Evolutionary conservation across 2,888 invertebrate species (phyloP).

Genomic region (Zonitis immaculata): DNA sequence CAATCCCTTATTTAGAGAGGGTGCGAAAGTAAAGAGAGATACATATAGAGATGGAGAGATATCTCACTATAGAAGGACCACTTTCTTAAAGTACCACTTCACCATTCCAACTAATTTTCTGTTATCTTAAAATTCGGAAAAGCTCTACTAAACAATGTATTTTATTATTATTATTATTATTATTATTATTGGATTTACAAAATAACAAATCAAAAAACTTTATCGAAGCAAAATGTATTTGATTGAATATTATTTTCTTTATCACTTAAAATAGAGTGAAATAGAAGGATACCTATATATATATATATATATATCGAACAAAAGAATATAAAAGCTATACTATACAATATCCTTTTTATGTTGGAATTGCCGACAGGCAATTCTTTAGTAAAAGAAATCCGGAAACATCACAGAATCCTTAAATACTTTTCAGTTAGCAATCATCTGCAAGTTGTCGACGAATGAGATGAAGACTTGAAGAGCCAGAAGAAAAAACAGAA

Average conservation of each 20-base stretch:
- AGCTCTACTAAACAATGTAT: too few species aligned
- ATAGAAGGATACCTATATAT: neutral
- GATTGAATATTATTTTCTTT: neutral
- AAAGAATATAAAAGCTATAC: neutral
- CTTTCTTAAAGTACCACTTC: slow-evolving; percentile 24
- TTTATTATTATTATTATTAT: too few species aligned
- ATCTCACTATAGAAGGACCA: slow-evolving; percentile 12
- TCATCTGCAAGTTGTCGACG: slow-evolving; percentile 24
- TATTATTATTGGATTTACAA: too few species aligned
- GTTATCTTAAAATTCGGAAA: slow-evolving; percentile 21
- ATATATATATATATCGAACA: too few species aligned
- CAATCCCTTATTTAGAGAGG: neutral
- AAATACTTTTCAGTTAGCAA: slow-evolving; percentile 26
- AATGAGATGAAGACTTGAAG: neutral
- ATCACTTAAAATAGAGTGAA: neutral
- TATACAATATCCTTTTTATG: slow-evolving; percentile 9
- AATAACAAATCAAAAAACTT: too few species aligned
- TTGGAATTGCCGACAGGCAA: slow-evolving; percentile 22
- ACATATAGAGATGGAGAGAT: slow-evolving; percentile 6
- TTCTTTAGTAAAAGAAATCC: slow-evolving; percentile 14
- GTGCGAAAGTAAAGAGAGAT: too few species aligned
- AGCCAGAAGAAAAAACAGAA: neutral
- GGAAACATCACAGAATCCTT: slow-evolving; percentile 15
- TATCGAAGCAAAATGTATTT: too few species aligned
- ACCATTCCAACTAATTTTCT: slow-evolving; percentile 24